These are phyloP conservation scores for Sinella curviseta DNA, from an alignment of 1,140 invertebrate genomes.

Conservation along the genomic window DNA sequence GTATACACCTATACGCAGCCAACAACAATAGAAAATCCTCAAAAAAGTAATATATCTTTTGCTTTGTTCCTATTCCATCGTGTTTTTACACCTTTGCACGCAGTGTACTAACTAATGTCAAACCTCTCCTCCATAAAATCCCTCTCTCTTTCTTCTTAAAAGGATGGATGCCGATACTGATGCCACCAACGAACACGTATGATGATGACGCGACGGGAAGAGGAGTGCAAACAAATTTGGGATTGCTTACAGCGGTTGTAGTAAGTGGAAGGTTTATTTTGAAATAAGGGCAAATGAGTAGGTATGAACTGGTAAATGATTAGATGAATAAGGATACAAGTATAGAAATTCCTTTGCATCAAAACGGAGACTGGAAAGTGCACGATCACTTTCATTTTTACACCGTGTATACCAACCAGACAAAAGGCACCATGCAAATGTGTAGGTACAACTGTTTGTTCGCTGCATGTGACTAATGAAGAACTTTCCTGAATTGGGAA, in stretches of 20 bases:
- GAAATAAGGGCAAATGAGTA: not conserved
- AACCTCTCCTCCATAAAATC: not conserved
- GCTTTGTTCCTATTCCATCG: not conserved
- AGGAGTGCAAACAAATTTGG: not conserved
- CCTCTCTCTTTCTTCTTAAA: constrained; percentile 14
- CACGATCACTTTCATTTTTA: not conserved
- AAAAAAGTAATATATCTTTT: not conserved
- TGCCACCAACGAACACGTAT: no score
- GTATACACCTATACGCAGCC: not conserved
- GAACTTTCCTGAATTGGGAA: not conserved
- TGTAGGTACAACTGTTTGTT: not conserved
- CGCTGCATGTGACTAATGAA: not conserved
- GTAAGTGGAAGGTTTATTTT: not conserved
- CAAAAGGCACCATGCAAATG: no score
- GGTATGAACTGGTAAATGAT: not conserved
- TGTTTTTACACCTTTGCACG: no score
- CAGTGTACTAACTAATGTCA: no score
- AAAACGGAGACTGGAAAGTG: not conserved
- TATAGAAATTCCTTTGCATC: not conserved
- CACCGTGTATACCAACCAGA: no score
- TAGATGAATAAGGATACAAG: not conserved
- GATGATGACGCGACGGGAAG: no score
- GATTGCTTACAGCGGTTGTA: not conserved
- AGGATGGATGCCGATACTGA: constrained; percentile 1
- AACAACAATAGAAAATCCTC: not conserved